These are phyloP conservation scores for Cygnus olor DNA, from an alignment of 2,797 vertebrate species.

Conservation along the genomic window DNA sequence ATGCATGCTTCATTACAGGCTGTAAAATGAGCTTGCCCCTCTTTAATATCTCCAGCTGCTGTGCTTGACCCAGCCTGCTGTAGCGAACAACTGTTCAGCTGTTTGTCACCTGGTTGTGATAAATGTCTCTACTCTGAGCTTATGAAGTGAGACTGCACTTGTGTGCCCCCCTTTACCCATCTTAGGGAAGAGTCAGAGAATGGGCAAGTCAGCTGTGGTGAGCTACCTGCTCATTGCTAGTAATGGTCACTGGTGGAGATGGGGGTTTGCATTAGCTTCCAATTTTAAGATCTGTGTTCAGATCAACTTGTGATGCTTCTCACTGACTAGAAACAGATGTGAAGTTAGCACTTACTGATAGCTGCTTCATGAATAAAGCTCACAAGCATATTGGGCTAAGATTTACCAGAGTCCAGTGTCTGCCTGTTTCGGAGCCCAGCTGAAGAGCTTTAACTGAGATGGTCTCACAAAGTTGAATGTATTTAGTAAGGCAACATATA, in stretches of 20 bases:
- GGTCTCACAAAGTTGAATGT: too few relatives aligned
- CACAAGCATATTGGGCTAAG: background rate
- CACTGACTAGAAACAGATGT: background rate
- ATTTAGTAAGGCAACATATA: too few relatives aligned
- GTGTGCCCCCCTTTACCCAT: background rate
- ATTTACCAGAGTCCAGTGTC: too few relatives aligned
- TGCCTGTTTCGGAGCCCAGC: too few relatives aligned
- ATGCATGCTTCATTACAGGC: background rate
- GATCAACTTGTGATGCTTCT: background rate
- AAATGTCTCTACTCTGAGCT: background rate
- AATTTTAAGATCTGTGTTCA: background rate
- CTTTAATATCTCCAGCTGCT: background rate
- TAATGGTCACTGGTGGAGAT: rapidly evolving
- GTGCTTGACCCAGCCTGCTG: background rate
- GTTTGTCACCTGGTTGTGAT: too few relatives aligned
- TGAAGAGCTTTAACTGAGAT: too few relatives aligned
- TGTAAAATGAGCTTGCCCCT: background rate
- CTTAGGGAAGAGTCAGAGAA: background rate
- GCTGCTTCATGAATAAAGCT: background rate
- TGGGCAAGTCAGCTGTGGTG: too few relatives aligned
- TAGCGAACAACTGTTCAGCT: background rate
- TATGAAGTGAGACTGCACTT: background rate
- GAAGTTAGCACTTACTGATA: background rate
- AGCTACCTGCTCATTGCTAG: background rate
- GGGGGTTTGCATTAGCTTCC: background rate